phyloP scores from a whole-genome alignment of 2,113 vertebrate genomes.

The Narcine bancroftii region DNA sequence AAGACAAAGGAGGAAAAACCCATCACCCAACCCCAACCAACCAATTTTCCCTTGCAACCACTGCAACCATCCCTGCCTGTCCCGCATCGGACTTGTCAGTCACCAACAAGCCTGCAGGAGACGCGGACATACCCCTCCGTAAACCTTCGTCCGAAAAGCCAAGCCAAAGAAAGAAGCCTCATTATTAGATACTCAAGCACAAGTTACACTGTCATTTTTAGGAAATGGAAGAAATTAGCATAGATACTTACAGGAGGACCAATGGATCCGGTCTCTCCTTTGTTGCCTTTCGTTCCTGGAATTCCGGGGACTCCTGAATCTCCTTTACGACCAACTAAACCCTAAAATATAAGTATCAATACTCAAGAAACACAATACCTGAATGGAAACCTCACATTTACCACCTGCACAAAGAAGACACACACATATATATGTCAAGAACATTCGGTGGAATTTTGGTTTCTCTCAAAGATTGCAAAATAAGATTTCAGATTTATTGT shows the following conservation, averaged over 20 bases:
- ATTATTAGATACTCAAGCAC: not conserved
- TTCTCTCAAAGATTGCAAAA: not conserved
- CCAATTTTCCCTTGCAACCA: too few species aligned
- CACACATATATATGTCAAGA: not conserved
- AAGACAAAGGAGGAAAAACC: too few species aligned
- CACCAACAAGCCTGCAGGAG: too few species aligned
- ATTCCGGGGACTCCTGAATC: conserved; percentile 63
- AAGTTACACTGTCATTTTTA: not conserved
- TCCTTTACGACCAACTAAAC: conserved; percentile 70
- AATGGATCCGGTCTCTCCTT: conserved; percentile 67
- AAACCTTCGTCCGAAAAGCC: too few species aligned
- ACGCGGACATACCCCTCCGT: too few species aligned
- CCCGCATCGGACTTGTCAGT: too few species aligned
- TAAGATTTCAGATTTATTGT: too few species aligned
- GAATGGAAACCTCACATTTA: not conserved
- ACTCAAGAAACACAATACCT: not conserved
- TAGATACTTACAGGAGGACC: conserved; percentile 70
- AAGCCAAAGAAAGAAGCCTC: too few species aligned
- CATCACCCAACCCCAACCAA: too few species aligned
- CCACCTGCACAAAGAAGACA: not conserved
- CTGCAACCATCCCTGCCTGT: too few species aligned
- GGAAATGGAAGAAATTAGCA: not conserved
- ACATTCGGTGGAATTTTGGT: not conserved
- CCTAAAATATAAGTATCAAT: conserved; percentile 50
- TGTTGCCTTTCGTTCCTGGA: conserved; percentile 73